Base-by-base conservation (phyloP, 2,888 invertebrate species). In the Drosophila glabriapex region DNA sequence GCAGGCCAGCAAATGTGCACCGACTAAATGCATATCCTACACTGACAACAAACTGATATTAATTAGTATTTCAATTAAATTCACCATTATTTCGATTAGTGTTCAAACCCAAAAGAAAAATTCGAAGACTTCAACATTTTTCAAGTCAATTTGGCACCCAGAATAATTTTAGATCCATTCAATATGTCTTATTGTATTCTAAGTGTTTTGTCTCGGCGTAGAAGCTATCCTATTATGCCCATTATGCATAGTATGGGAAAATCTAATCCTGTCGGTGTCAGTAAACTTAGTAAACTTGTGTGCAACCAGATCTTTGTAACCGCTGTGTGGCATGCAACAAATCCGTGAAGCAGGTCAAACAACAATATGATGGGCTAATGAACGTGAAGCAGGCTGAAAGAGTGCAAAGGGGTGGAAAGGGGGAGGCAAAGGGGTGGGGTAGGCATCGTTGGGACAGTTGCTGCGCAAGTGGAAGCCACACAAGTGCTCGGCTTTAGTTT, bases 401-500 rank as follows among this genome's bases (percentile, higher is more conserved):
- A 16, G 10, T 25, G n/a, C 19, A 25, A 22, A 4, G 29, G 4
- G 29, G 16, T 10, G 35, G 37, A 19, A 19, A 5, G 41, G 4
- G n/a, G 50, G n/a, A 6, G 7, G 7, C 16, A 43, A 31, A 22
- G 9, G 16, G 41, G 16, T 25, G 53, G 41, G 16, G 53, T 6
- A 9, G 19, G 7, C 16, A 41, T 19, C 19, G 55, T 35, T 43
- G 33, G 41, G 12, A 16, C 61, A 56, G 52, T 39, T 39, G 61
- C 54, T 28, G 39, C 22, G 35, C 14, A 35, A 4, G 14, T 4
- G 16, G 73, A 68, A 80, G 35, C 80, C 76, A 9, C n/a, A 39
- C 55, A 80, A 70, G 59, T 80, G 76, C 63, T 41, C 3, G 33
- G 31, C 46, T 49, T 59, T 59, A 50, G 39, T n/a, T 53, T 41